Conservation (phyloP, 2,797 vertebrate species). For the Caiman crocodilus region DNA sequence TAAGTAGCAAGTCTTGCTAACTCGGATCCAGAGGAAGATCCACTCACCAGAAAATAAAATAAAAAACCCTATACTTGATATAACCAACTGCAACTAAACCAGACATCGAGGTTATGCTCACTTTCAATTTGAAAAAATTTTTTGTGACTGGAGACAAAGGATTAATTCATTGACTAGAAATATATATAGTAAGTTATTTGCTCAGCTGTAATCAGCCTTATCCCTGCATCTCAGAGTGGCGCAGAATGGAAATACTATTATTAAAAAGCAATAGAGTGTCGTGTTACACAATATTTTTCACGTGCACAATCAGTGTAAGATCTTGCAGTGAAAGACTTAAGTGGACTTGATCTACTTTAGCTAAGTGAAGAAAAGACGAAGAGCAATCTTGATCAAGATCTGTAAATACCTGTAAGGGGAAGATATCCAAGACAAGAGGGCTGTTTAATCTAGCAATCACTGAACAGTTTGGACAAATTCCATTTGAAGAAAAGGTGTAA, state of each 20-base stretch:
- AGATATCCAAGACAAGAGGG: neutral
- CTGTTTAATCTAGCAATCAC: conserved; percentile 1
- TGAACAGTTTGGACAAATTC: too few relatives aligned
- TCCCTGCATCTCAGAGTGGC: conserved; percentile 31
- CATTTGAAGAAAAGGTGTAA: neutral
- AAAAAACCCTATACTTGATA: neutral
- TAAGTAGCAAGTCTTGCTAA: too few relatives aligned
- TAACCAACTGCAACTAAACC: neutral
- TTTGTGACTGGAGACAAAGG: neutral
- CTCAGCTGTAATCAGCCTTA: conserved; percentile 29
- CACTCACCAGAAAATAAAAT: neutral
- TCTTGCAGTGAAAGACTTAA: conserved; percentile 63
- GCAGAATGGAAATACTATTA: conserved; percentile 53
- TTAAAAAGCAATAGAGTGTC: conserved; percentile 51
- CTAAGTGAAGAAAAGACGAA: conserved; percentile 68
- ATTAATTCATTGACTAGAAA: conserved; percentile 28
- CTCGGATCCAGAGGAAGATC: neutral
- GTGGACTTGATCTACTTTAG: conserved; percentile 68
- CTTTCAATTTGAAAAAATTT: conserved; percentile 41
- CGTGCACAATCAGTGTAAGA: conserved; percentile 59
- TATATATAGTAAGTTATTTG: conserved; percentile 58
- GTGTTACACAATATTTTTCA: conserved; percentile 26
- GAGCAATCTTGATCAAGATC: conserved; percentile 54
- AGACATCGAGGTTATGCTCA: neutral
- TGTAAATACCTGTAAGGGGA: conserved; percentile 24